Conservation (phyloP, 1,140 invertebrate species). For the Cepaea nemoralis region DNA sequence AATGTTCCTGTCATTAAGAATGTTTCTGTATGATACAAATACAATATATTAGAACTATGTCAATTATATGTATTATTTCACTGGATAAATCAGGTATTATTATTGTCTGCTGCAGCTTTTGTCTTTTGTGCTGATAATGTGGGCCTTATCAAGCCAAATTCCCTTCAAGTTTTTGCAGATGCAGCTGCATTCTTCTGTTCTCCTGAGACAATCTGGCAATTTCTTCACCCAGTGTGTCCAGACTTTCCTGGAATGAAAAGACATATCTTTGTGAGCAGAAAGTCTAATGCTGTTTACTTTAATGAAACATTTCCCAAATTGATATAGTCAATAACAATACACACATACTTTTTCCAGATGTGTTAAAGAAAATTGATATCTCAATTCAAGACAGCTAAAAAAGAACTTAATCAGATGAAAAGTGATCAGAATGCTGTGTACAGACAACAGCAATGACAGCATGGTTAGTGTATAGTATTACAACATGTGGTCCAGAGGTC, state of each 20-base stretch:
- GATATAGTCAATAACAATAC: too few relatives aligned
- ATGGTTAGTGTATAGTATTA: too few relatives aligned
- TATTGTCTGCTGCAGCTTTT: too few relatives aligned
- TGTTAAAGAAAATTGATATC: too few relatives aligned
- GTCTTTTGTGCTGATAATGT: not conserved
- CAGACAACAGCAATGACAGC: too few relatives aligned
- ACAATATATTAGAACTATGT: not conserved
- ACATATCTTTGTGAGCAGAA: not conserved
- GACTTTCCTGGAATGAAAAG: conserved; percentile 80
- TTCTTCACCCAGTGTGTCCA: conserved; percentile 89
- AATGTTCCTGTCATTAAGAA: too few relatives aligned
- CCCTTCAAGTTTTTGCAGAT: conserved; percentile 47
- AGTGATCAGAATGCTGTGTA: too few relatives aligned
- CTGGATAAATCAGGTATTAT: not conserved
- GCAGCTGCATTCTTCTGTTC: conserved; percentile 67
- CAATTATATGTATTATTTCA: not conserved
- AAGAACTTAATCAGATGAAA: too few relatives aligned
- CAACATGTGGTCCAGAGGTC: too few relatives aligned
- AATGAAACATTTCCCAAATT: not conserved
- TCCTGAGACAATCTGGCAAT: conserved; percentile 82
- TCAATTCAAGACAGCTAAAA: too few relatives aligned
- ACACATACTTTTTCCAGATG: too few relatives aligned
- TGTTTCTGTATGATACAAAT: too few relatives aligned
- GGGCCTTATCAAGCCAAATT: not conserved
- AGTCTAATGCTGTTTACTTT: not conserved